Evolutionary conservation across 2,113 vertebrate genomes (phyloP).

Genomic region (Myiopsitta monachus): DNA sequence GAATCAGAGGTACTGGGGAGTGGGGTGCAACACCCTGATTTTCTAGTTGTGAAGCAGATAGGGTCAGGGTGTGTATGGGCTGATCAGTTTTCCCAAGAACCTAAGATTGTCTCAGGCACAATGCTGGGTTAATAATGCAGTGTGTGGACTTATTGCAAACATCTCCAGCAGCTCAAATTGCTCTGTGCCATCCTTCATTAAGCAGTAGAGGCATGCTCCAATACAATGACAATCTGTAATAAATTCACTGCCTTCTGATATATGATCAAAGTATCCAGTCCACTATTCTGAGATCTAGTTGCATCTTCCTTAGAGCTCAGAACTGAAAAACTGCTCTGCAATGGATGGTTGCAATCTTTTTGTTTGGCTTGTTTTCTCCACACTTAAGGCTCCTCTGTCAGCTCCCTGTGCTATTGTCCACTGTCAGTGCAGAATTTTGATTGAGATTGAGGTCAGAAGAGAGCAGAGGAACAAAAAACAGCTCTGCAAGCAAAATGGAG

Average conservation of each 20-base stretch:
- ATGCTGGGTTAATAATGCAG: neutral
- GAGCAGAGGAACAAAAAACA: neutral
- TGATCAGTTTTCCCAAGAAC: neutral
- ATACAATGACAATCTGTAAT: neutral
- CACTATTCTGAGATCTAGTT: neutral
- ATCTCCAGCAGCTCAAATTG: neutral
- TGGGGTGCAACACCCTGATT: neutral
- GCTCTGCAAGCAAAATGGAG: neutral
- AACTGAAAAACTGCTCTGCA: neutral
- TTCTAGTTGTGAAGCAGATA: neutral
- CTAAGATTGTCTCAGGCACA: neutral
- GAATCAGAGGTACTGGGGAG: neutral
- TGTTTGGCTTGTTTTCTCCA: neutral
- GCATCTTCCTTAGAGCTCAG: neutral
- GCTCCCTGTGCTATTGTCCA: neutral
- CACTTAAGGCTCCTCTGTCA: neutral
- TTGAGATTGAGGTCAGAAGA: slow-evolving; percentile 7
- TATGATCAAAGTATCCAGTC: neutral
- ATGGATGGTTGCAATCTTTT: neutral
- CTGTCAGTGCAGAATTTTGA: neutral
- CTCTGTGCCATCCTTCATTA: neutral
- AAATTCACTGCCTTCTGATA: neutral
- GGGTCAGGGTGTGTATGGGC: neutral
- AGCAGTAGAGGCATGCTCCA: neutral
- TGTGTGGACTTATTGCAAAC: neutral